A percentile compares a stretch with the other conserved stretches of the same genome.
These are phyloP conservation scores for Myocastor coypus DNA, from an alignment of 2,113 vertebrate genomes.

Conservation along the genomic window DNA sequence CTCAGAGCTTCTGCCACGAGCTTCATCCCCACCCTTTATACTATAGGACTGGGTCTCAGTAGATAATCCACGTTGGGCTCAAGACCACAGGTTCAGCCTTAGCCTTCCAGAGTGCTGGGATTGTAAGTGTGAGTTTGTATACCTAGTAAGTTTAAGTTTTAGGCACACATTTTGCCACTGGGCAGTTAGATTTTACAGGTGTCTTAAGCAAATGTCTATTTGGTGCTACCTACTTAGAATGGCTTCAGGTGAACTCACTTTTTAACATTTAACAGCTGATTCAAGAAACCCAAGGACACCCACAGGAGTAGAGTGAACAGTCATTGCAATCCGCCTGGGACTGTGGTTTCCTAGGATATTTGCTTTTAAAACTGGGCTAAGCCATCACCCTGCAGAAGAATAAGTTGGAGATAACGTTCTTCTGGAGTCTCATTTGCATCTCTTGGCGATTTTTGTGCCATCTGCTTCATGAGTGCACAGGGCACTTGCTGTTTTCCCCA, in stretches of 20 bases:
- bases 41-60: not conserved
- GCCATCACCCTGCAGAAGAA: not conserved
- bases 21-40: not conserved
- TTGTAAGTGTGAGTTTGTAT: not conserved
- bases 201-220: not conserved
- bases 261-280: not conserved
- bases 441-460: not conserved
- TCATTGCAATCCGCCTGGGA: fast-evolving
- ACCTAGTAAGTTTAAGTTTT: not conserved
- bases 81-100: not conserved
- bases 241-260: not conserved
- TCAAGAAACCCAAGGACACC: not conserved
- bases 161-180: not conserved
- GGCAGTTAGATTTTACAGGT: not conserved
- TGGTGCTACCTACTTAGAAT: not conserved
- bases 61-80: not conserved
- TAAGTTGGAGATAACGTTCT: not conserved
- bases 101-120: not conserved
- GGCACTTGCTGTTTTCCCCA: not conserved
- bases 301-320: not conserved
- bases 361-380: not conserved
- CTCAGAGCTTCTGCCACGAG: not conserved
- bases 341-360: not conserved
- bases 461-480: not conserved
- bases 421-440: too few relatives aligned